A percentile compares a stretch with the other conserved stretches of the same genome.
phyloP scores from a whole-genome alignment of 2,113 vertebrate species.

The Notechis scutatus region DNA sequence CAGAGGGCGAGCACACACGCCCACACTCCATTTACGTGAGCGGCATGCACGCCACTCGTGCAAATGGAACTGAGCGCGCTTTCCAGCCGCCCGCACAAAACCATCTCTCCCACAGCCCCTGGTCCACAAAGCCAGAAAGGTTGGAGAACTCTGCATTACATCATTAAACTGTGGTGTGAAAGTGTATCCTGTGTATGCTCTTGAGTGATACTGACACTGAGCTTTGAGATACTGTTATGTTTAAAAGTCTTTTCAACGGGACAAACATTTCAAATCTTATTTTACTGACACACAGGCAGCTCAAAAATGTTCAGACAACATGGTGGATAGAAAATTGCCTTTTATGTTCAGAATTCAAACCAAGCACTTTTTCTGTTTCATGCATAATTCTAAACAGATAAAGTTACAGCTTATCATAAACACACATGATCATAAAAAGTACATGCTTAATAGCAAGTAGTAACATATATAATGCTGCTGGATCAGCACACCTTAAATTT shows the following conservation, averaged over 20 bases:
- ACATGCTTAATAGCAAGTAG: neutral
- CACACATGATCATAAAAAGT: neutral
- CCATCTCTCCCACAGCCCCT: neutral
- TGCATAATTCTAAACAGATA: neutral
- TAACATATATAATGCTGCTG: neutral
- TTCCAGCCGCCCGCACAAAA: neutral
- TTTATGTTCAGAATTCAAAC: neutral
- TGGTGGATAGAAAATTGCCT: neutral
- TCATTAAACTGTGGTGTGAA: neutral
- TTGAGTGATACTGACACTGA: neutral
- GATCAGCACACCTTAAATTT: neutral
- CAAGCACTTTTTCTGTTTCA: neutral
- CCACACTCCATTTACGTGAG: too few species aligned
- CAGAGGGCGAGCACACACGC: too few species aligned
- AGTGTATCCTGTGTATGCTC: neutral
- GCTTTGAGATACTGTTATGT: neutral
- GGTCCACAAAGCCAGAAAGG: neutral
- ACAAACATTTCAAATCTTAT: neutral
- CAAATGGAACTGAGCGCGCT: neutral
- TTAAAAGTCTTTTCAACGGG: neutral
- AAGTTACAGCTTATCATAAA: neutral
- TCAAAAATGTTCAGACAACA: neutral
- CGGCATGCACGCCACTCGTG: fast-evolving
- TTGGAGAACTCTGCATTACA: neutral
- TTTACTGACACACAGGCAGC: neutral